Conservation (phyloP, 1,140 invertebrate species). For the Acyrthosiphon pisum region DNA sequence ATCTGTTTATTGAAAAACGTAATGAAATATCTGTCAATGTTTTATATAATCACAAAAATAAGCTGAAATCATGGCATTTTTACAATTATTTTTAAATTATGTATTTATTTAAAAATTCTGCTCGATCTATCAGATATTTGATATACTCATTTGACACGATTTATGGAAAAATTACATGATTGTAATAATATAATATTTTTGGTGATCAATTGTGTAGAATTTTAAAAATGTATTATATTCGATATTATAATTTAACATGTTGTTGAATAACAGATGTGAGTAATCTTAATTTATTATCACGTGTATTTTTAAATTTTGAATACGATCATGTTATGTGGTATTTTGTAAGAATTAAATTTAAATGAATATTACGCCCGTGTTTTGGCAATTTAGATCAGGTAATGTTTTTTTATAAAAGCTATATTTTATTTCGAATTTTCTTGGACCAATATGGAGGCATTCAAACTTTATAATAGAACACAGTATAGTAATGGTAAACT, state of each 20-base stretch:
- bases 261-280: neutral
- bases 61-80: neutral
- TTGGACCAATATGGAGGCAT: neutral
- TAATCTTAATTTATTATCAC: neutral
- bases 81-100: neutral
- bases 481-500: neutral
- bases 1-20: neutral
- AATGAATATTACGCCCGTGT: neutral
- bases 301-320: neutral
- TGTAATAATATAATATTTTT: neutral
- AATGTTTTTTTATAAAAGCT: neutral
- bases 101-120: neutral
- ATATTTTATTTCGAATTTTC: neutral
- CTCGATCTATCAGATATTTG: neutral
- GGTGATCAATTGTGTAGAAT: neutral
- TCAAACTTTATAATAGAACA: neutral
- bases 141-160: neutral
- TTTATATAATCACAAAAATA: neutral
- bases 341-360: neutral
- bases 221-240: neutral
- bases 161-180: neutral
- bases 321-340: too few relatives aligned
- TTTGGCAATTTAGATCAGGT: neutral
- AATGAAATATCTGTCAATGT: neutral
- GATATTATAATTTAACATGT: neutral